phyloP scores from a whole-genome alignment of 2,888 invertebrate genomes.

The Pseudeuparius sepicola region DNA sequence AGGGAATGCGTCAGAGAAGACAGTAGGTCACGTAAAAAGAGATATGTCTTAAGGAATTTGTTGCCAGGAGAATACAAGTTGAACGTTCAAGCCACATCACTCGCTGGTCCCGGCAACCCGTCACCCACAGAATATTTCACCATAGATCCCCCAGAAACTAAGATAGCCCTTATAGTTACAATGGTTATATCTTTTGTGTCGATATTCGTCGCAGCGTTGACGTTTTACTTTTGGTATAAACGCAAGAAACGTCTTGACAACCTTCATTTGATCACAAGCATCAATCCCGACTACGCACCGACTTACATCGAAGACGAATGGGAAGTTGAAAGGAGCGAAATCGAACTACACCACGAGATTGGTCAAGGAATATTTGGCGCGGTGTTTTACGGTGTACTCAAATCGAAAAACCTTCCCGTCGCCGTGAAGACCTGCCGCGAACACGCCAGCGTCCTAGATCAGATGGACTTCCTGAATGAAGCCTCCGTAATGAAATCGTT shows the following conservation, averaged over 20 bases:
- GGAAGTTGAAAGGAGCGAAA: slow-evolving; percentile 54
- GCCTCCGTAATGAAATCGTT: slow-evolving; percentile 66
- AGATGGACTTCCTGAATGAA: slow-evolving; percentile 57
- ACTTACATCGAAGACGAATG: slow-evolving; percentile 58
- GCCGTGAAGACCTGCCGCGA: slow-evolving; percentile 57
- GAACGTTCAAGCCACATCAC: slow-evolving; percentile 47
- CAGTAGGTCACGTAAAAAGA: slow-evolving; percentile 1
- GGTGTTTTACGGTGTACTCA: slow-evolving; percentile 53
- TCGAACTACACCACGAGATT: slow-evolving; percentile 43
- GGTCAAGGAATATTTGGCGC: slow-evolving; percentile 68
- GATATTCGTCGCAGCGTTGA: slow-evolving; percentile 22
- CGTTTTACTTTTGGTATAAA: slow-evolving; percentile 30
- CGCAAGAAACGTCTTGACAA: slow-evolving; percentile 33
- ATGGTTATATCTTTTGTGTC: slow-evolving; percentile 21
- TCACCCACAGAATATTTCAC: slow-evolving; percentile 27
- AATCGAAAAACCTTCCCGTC: slow-evolving; percentile 39
- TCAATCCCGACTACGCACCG: slow-evolving; percentile 49
- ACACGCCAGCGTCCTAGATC: slow-evolving; percentile 45
- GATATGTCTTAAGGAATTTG: slow-evolving; percentile 29
- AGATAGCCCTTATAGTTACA: slow-evolving; percentile 15
- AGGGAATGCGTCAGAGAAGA: slow-evolving; percentile 40
- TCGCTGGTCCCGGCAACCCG: slow-evolving; percentile 45
- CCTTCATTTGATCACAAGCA: slow-evolving; percentile 43
- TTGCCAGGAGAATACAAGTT: slow-evolving; percentile 40
- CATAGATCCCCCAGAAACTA: slow-evolving; percentile 18